Base-by-base conservation (phyloP, 2,888 invertebrate species). In the Sinhomidia bicolor region DNA sequence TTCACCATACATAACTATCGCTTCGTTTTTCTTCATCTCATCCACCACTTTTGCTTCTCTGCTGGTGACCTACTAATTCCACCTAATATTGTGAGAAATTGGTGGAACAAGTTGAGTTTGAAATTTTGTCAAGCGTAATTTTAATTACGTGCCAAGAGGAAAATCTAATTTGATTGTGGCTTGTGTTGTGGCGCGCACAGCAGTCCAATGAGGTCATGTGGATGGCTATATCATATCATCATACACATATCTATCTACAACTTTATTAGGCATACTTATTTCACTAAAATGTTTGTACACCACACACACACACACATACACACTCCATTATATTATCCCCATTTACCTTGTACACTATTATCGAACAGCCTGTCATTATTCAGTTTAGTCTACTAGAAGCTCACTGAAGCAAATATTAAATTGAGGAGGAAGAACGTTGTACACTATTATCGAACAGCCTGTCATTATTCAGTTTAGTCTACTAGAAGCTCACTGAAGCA, bases 111-210 rank as follows among this genome's bases (percentile, higher is more conserved):
- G 1, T 14, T n/a, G 62, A 60, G 29, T 47, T 74, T 74, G 23
- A 47, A 74, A 26, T 47, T 44, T 26, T 74, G 74, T 23, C 74
- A 74, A 26, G 74, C 74, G 74, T 74, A 74, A 74, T 74, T 74
- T 74, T 74, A 74, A 74, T 74, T 74, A 74, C 47, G 23, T 47
- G 51, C 14, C 74, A 26, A 26, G 47, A 47, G 74, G 74, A 74
- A 71, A 74, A 74, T 51, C 26, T 74, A 47, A 44, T 26, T 74
- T 74, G 51, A 74, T 74, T 74, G 74, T 74, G 74, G 74, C 74
- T 74, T 14, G 74, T 47, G 47, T n/a, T n/a, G n/a, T n/a, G n/a
- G n/a, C n/a, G n/a, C n/a, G 74, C 26, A 6, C n/a, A n/a, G n/a
- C 41, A 6, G 65, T 65, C 36, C 65, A 65, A 65, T 65, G 36